These are phyloP conservation scores for Lasioglossum calceatum DNA, from an alignment of 2,888 invertebrate genomes.

Conservation along the genomic window DNA sequence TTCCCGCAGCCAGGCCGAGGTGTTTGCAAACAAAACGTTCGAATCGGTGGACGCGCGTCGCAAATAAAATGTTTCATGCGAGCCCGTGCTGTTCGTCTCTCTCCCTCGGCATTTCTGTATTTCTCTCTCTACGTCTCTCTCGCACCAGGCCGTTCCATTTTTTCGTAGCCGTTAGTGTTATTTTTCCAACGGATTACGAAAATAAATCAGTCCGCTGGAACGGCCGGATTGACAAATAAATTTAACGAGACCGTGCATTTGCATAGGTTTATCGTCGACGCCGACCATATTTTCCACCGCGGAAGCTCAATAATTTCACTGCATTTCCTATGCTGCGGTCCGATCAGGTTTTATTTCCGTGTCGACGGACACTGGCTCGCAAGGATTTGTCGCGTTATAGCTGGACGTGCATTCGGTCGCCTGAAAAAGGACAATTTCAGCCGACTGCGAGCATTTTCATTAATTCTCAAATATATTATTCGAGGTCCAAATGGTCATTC, in stretches of 20 bases:
- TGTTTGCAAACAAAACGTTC: slow-evolving; percentile 53
- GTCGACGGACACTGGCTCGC: not conserved
- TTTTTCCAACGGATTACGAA: slow-evolving; percentile 42
- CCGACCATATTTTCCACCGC: not conserved
- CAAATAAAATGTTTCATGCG: slow-evolving; percentile 44
- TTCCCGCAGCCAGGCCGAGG: slow-evolving; percentile 29
- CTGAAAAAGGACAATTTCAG: not conserved
- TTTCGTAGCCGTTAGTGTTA: slow-evolving; percentile 34
- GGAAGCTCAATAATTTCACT: slow-evolving; percentile 14
- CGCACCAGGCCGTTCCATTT: not conserved
- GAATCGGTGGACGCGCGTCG: slow-evolving; percentile 41
- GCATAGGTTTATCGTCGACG: slow-evolving; percentile 2
- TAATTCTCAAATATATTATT: not conserved
- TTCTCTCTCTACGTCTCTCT: not conserved
- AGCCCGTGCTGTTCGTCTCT: not conserved
- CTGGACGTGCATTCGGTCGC: not conserved
- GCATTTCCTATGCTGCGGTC: not conserved
- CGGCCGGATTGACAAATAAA: slow-evolving; percentile 43
- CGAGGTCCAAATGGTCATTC: not conserved
- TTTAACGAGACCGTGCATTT: slow-evolving; percentile 23
- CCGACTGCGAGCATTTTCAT: not conserved
- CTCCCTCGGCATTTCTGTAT: not conserved
- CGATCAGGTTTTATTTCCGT: not conserved
- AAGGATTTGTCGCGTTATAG: not conserved
- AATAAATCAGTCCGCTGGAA: slow-evolving; percentile 35